These are phyloP conservation scores for Tromatobia lineatoria DNA, from an alignment of 2,888 invertebrate genomes.

Conservation along the genomic window DNA sequence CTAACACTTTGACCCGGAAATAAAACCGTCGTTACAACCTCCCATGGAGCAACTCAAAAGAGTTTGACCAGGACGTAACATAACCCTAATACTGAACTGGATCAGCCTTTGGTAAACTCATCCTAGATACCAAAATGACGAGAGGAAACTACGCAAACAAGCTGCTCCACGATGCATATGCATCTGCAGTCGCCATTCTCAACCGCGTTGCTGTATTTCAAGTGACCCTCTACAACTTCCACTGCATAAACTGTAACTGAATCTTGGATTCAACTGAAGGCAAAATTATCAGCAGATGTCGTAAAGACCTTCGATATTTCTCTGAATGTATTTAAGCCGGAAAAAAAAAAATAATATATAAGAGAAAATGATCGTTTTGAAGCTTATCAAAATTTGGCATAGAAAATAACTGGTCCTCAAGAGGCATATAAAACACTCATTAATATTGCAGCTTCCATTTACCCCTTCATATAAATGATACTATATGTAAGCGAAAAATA, in stretches of 20 bases:
- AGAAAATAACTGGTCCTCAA: no score
- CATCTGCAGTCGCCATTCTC: conserved; percentile 47
- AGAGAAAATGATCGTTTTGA: no score
- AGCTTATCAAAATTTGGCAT: neutral
- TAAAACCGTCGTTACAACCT: no score
- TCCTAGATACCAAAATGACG: conserved; percentile 39
- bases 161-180: conserved; percentile 64
- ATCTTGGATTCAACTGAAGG: neutral
- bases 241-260: neutral
- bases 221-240: conserved; percentile 26
- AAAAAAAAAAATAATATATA: neutral
- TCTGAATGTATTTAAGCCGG: neutral
- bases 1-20: no score
- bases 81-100: conserved; percentile 4
- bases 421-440: no score
- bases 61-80: no score
- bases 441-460: no score
- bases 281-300: neutral
- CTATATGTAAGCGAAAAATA: no score
- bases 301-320: neutral
- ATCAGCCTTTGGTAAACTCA: conserved; percentile 45
- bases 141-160: conserved; percentile 60
- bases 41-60: no score
- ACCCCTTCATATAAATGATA: no score
- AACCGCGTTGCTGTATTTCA: conserved; percentile 29